phyloP scores from a whole-genome alignment of 2,113 vertebrate genomes.

The Nycticryphes semicollaris region DNA sequence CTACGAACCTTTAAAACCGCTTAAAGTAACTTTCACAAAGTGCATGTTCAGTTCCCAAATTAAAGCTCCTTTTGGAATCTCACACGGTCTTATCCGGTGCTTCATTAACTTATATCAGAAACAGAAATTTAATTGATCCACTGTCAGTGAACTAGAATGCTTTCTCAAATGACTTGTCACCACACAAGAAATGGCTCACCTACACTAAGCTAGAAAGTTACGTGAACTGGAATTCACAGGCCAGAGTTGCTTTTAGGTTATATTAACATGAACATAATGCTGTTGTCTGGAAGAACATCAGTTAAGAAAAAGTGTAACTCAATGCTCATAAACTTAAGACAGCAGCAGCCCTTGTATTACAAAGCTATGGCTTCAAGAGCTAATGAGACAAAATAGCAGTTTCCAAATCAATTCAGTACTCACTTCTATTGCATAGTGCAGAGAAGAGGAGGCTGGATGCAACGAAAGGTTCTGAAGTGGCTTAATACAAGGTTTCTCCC shows the following conservation, averaged over 20 bases:
- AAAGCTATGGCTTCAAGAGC: neutral
- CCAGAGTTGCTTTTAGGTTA: neutral
- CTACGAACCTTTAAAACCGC: neutral
- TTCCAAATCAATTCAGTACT: constrained; percentile 42
- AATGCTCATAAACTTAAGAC: neutral
- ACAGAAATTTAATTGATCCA: neutral
- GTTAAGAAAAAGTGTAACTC: neutral
- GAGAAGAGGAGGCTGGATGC: constrained; percentile 80
- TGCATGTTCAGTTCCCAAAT: neutral
- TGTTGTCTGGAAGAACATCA: neutral
- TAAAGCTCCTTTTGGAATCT: neutral
- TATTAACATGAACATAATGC: neutral
- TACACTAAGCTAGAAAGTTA: neutral
- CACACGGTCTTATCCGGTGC: neutral
- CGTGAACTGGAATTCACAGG: neutral
- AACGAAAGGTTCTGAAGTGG: constrained; percentile 84
- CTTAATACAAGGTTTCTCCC: constrained; percentile 85
- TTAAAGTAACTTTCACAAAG: neutral
- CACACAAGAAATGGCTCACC: neutral
- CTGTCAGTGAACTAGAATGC: neutral
- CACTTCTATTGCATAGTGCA: constrained; percentile 86
- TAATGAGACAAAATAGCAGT: neutral
- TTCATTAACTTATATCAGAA: neutral
- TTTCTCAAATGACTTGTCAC: neutral
- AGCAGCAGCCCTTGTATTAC: neutral